phyloP scores from a whole-genome alignment of 2,113 vertebrate species.

The Percina caprodes region DNA sequence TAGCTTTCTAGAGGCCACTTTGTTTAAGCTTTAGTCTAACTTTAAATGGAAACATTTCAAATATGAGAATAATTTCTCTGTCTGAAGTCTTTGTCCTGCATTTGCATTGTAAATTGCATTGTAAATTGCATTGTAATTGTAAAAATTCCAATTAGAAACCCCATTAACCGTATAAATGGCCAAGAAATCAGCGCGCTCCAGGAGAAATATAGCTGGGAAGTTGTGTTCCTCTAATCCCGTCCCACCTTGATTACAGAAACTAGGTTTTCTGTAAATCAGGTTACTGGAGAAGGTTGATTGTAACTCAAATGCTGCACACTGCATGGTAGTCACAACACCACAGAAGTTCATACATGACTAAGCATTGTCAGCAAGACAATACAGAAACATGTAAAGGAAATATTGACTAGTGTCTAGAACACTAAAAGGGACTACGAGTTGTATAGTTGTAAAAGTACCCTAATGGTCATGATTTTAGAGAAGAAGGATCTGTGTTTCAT shows the following conservation, averaged over 20 bases:
- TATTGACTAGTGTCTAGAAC: background rate
- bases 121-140: no score
- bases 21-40: background rate
- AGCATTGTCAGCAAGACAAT: background rate
- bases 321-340: background rate
- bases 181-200: background rate
- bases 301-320: background rate
- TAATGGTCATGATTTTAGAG: background rate
- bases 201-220: background rate
- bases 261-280: background rate
- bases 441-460: background rate
- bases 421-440: background rate
- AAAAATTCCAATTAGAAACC: background rate
- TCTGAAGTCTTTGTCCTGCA: no score
- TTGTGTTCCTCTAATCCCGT: background rate
- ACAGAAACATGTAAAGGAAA: background rate
- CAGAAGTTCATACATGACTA: background rate
- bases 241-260: background rate
- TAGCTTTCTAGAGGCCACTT: background rate
- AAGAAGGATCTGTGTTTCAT: background rate
- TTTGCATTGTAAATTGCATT: no score
- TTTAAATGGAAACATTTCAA: background rate
- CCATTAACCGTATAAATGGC: background rate
- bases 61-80: background rate
- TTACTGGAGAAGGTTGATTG: background rate